phyloP scores from a whole-genome alignment of 1,140 invertebrate species.

The Bombus cullumanus region DNA sequence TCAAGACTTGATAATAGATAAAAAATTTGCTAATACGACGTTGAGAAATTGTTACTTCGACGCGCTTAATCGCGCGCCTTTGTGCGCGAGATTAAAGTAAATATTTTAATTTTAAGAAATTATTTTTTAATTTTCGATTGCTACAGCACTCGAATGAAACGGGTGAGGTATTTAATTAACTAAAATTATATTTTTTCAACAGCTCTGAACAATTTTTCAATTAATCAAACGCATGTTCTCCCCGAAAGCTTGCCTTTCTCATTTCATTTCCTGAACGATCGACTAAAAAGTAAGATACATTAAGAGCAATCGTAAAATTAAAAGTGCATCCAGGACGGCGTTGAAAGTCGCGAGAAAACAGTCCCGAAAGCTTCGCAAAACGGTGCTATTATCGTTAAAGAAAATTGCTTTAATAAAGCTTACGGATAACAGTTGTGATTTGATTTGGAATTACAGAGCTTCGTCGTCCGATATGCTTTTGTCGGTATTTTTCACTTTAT shows the following conservation, averaged over 20 bases:
- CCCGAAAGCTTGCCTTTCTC: neutral
- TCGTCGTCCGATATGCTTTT: neutral
- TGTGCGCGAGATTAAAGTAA: too few relatives aligned
- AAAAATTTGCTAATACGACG: too few relatives aligned
- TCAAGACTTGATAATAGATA: too few relatives aligned
- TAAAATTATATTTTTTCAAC: too few relatives aligned
- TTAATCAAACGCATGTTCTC: too few relatives aligned
- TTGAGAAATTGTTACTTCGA: too few relatives aligned
- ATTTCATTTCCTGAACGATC: neutral
- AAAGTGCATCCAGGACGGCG: neutral
- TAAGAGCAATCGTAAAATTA: neutral
- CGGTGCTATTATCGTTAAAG: conserved; percentile 4
- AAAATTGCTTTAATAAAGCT: conserved; percentile 4
- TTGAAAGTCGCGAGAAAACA: neutral
- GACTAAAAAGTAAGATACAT: neutral
- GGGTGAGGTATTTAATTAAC: rapidly evolving
- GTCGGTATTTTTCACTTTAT: neutral
- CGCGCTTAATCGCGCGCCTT: too few relatives aligned
- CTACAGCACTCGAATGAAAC: too few relatives aligned
- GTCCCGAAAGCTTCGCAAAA: neutral
- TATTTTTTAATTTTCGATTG: too few relatives aligned
- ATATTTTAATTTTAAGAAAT: too few relatives aligned
- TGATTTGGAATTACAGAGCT: neutral
- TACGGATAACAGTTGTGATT: neutral
- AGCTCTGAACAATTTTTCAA: too few relatives aligned